These are phyloP conservation scores for Donacobius atricapilla DNA, from an alignment of 2,113 vertebrate species.

Conservation along the genomic window DNA sequence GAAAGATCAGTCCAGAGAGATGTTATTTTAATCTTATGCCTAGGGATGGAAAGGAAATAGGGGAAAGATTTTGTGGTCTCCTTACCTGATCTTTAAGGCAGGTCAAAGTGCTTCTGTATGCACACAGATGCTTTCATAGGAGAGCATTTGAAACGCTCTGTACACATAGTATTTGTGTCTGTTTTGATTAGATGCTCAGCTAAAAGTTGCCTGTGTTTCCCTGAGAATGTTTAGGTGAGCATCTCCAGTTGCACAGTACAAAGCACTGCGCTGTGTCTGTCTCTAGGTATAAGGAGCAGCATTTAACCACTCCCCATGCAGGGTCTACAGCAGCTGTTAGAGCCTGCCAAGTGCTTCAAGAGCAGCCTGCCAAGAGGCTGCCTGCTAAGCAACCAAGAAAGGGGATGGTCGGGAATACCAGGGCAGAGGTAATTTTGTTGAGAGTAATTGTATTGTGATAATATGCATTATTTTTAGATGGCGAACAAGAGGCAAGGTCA, in stretches of 20 bases:
- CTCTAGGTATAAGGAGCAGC: neutral
- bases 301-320: constrained; percentile 1
- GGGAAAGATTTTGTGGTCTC: neutral
- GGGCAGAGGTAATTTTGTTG: neutral
- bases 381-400: constrained; percentile 29
- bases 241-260: neutral
- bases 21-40: neutral
- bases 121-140: neutral
- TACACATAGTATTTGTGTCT: neutral
- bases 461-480: neutral
- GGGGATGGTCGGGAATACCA: neutral
- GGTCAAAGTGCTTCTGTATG: neutral
- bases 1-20: neutral
- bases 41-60: neutral
- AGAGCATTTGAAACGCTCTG: neutral
- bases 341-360: constrained; percentile 30
- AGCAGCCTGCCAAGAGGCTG: constrained; percentile 44
- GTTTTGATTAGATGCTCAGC: neutral
- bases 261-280: neutral
- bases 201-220: neutral
- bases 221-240: neutral
- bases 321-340: neutral
- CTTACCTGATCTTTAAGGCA: neutral
- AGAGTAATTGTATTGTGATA: neutral
- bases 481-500: neutral